phyloP scores from a whole-genome alignment of 2,797 vertebrate species.

The Microctenopoma lineatum region DNA sequence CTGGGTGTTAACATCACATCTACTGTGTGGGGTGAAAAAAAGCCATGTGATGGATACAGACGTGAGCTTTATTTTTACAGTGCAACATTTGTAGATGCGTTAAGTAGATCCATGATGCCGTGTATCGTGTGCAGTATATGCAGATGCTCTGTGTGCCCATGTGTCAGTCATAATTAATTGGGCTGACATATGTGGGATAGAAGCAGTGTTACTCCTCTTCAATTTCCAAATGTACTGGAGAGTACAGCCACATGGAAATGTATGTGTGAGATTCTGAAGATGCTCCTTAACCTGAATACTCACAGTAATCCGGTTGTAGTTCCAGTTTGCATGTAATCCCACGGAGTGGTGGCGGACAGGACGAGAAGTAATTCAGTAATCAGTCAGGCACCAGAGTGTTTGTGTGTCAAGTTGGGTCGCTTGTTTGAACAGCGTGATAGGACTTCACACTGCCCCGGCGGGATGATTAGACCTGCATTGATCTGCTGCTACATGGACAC shows the following conservation, averaged over 20 bases:
- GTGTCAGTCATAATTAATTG: no score
- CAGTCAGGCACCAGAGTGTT: constrained; percentile 66
- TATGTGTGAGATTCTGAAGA: no score
- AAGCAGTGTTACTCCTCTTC: no score
- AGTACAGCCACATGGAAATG: no score
- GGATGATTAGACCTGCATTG: constrained; percentile 80
- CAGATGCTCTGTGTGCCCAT: no score
- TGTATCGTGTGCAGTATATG: no score
- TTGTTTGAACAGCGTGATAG: constrained; percentile 77
- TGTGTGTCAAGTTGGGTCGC: constrained; percentile 55
- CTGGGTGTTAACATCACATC: constrained; percentile 20
- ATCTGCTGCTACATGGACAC: constrained; percentile 59
- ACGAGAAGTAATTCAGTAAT: constrained; percentile 56
- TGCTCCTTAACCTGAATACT: constrained; percentile 29
- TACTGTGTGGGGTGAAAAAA: background rate
- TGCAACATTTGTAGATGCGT: no score
- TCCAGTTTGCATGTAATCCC: constrained; percentile 21
- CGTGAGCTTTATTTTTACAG: background rate
- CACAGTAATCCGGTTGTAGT: constrained; percentile 46
- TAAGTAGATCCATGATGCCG: no score
- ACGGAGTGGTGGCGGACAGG: constrained; percentile 24
- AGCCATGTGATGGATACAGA: constrained; percentile 4
- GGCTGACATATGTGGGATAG: no score
- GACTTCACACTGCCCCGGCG: constrained; percentile 69
- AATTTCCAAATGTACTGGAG: no score